Evolutionary conservation across 1,140 invertebrate species (phyloP).

Genomic region (Saccostrea echinata): DNA sequence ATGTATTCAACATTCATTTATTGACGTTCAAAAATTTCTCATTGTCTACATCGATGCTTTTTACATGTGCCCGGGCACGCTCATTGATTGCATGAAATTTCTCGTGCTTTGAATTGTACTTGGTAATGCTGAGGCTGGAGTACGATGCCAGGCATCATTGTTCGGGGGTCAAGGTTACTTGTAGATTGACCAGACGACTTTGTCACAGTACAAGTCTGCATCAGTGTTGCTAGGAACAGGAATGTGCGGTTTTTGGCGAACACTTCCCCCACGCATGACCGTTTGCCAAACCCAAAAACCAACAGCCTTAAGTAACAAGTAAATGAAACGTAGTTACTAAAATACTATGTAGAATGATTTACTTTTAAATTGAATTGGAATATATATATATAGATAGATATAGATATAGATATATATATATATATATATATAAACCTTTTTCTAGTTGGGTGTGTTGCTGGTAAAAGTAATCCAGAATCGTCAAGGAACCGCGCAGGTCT

Average conservation of each 20-base stretch:
- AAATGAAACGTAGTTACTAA: background rate
- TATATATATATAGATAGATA: too few relatives aligned
- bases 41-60: too few relatives aligned
- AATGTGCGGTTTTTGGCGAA: slow-evolving; percentile 25
- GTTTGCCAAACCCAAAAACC: slow-evolving; percentile 39
- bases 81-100: background rate
- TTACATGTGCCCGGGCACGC: too few relatives aligned
- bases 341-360: too few relatives aligned
- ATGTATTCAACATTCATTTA: too few relatives aligned
- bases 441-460: slow-evolving; percentile 59
- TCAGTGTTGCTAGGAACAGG: slow-evolving; percentile 21
- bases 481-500: slow-evolving; percentile 84
- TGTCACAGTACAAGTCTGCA: background rate
- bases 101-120: background rate
- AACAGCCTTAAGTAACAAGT: background rate
- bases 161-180: background rate
- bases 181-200: too few relatives aligned
- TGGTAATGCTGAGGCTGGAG: slow-evolving; percentile 38
- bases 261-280: slow-evolving; percentile 25
- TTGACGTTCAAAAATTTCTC: too few relatives aligned
- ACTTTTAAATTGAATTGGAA: too few relatives aligned
- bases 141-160: background rate
- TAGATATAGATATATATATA: too few relatives aligned
- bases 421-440: too few relatives aligned
- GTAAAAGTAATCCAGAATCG: slow-evolving; percentile 60